Evolutionary conservation across 1,140 invertebrate genomes (phyloP), one percentile per base, ranked within the genome.

Genomic region (Musca vetustissima): DNA sequence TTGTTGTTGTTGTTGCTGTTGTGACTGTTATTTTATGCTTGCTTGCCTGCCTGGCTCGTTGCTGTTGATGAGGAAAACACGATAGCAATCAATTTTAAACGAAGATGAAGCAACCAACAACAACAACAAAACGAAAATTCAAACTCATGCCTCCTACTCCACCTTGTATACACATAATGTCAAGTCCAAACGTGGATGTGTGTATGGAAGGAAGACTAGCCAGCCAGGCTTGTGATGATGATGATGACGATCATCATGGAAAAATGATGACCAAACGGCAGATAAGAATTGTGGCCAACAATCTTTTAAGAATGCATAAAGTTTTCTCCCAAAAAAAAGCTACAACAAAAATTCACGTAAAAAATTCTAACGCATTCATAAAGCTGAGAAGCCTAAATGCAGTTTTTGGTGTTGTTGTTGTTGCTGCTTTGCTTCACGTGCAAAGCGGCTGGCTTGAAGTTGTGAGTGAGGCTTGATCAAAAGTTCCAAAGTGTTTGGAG

Each of bases 171-270:
- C 13, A 13, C 7, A 43, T 7, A 75, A 78, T 79, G 79, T 79
- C 76, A 77, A 79, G 77, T 77, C 77, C 64, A 64, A 22, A 6
- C n/a, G n/a, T 25, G n/a, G n/a, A 32, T 36, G 8, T 57, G 19
- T 59, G 11, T 28, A 8, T 3, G 8, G 28, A 28, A 28, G 28
- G 28, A 28, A 28, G n/a, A n/a, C n/a, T n/a, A n/a, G n/a, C 28
- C 28, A 28, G n/a, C 1, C 22, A 21, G 32, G 28, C 47, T n/a
- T 28, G 13, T 22, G 64, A 48, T 24, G 49, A 50, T 32, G 13
- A 28, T 19, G 19, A 24, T 7, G 43, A 47, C 3, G 21, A 48
- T 43, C 36, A 43, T 43, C 36, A 11, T 43, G 36, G 36, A 43
- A 47, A 47, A 47, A 47, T 1, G 17, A 67, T 47, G 14, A 21